phyloP scores from a whole-genome alignment of 1,140 invertebrate genomes.

The Oreohelix idahoensis region DNA sequence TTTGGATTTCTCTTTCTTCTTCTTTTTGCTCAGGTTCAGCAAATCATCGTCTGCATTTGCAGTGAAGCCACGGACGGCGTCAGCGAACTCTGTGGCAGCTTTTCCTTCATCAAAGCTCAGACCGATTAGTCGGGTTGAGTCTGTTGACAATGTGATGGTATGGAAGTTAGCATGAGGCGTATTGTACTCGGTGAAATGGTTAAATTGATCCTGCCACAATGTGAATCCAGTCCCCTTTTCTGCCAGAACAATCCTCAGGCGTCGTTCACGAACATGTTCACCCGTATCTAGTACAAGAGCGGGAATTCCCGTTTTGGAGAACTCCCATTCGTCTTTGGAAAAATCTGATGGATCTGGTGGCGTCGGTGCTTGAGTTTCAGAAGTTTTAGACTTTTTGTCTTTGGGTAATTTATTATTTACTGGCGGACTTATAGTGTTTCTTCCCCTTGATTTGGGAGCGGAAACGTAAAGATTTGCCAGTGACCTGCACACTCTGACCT shows the following conservation, averaged over 20 bases:
- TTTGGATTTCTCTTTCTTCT: constrained; percentile 57
- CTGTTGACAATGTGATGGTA: constrained; percentile 85
- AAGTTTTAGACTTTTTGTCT: not conserved
- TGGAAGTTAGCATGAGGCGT: constrained; percentile 82
- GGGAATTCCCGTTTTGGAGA: constrained; percentile 86
- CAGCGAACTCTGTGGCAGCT: constrained; percentile 81
- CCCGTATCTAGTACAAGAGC: constrained; percentile 84
- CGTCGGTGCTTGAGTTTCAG: not conserved
- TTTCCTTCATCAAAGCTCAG: constrained; percentile 85
- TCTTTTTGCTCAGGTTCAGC: constrained; percentile 77
- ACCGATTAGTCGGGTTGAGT: constrained; percentile 78
- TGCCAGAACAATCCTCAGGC: constrained; percentile 84
- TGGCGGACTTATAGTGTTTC: constrained; percentile 46
- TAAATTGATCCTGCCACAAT: constrained; percentile 89
- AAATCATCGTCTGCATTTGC: constrained; percentile 87
- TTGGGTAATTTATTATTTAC: not conserved
- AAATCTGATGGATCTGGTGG: constrained; percentile 28
- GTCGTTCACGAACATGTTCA: constrained; percentile 79
- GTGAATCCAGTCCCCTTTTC: constrained; percentile 89
- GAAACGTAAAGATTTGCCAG: constrained; percentile 83
- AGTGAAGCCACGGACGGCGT: constrained; percentile 81
- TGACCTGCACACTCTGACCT: constrained; percentile 85
- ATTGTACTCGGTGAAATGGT: constrained; percentile 77
- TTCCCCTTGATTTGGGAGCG: constrained; percentile 39
- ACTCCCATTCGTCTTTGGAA: constrained; percentile 78